Evolutionary conservation across 2,797 vertebrate species (phyloP).

Genomic region (Gorsachius magnificus): DNA sequence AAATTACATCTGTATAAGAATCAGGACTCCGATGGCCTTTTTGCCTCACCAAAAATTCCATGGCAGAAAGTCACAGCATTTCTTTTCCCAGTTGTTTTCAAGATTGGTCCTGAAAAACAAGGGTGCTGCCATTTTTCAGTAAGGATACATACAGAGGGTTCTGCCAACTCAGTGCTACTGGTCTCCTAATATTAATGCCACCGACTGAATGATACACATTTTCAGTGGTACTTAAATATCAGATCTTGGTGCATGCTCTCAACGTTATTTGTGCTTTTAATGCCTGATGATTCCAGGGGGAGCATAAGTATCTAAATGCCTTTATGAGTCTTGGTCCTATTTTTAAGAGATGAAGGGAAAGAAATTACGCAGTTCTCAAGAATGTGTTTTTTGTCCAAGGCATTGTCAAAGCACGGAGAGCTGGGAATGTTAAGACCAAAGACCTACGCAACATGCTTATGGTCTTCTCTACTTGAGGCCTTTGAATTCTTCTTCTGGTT

Average conservation of each 20-base stretch:
- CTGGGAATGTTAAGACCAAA: neutral
- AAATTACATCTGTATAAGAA: neutral
- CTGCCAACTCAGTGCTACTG: neutral
- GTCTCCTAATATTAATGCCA: neutral
- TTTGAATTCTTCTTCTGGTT: neutral
- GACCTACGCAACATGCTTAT: neutral
- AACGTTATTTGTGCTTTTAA: neutral
- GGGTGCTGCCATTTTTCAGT: neutral
- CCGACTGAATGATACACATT: neutral
- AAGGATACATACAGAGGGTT: neutral
- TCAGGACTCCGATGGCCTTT: neutral
- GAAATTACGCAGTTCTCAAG: neutral
- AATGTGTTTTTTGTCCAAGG: neutral
- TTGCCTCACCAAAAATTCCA: neutral
- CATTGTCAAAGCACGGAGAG: neutral
- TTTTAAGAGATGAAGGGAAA: neutral
- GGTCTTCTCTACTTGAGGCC: neutral
- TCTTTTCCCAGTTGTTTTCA: neutral
- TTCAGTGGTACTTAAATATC: neutral
- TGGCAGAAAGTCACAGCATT: neutral
- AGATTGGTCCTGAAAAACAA: neutral
- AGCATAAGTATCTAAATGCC: neutral
- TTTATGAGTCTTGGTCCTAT: neutral
- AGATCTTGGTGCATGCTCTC: neutral
- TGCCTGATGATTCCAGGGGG: neutral